Base-by-base conservation (phyloP, 2,797 vertebrate species). In the Oryzias sinensis region DNA sequence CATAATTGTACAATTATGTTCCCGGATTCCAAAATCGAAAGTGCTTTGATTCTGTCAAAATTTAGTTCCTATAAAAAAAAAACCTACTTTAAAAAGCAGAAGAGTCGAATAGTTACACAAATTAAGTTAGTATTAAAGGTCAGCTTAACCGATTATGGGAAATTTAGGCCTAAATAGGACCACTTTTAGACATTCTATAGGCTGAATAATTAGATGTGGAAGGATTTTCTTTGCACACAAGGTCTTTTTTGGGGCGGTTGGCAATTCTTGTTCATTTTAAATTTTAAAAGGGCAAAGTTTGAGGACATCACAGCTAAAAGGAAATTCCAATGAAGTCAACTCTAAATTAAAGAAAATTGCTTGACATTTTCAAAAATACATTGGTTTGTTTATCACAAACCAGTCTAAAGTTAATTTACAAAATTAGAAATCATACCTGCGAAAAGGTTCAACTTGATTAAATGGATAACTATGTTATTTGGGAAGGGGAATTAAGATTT, bases 321-420 rank as follows among this genome's bases (percentile, higher is more conserved):
- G 68, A 5, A 13, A 53, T 68, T 58, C 17, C 29, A 29, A 3
- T 37, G 46, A 53, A 55, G 41, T 62, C 15, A 46, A 44, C 20
- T 24, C 22, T 14, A 41, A 52, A 51, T 48, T 55, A 14, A 41
- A 27, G 1, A 5, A 62, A 59, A 54, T 15, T 6, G 16, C 5
- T 54, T 58, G 47, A 67, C 42, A 11, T 27, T 50, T 42, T 47
- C 11, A 16, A 17, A 53, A 57, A 24, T 41, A 13, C 47, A 22
- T 62, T 44, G 2, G 33, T 9, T 40, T 40, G 16, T 48, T 53
- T 53, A 8, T 43, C 40, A 43, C 52, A 9, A 43, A 43, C n/a
- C 7, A 41, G 43, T 29, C 33, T 11, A 61, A 22, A 13, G 17
- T 11, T 18, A 9, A 5, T 4, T 22, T 29, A n/a, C 40, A 44